Percentiles rank a stretch among this genome's conserved stretches.
Conservation (phyloP, 2,113 vertebrate species). For the Pseudorectes ferrugineus region DNA sequence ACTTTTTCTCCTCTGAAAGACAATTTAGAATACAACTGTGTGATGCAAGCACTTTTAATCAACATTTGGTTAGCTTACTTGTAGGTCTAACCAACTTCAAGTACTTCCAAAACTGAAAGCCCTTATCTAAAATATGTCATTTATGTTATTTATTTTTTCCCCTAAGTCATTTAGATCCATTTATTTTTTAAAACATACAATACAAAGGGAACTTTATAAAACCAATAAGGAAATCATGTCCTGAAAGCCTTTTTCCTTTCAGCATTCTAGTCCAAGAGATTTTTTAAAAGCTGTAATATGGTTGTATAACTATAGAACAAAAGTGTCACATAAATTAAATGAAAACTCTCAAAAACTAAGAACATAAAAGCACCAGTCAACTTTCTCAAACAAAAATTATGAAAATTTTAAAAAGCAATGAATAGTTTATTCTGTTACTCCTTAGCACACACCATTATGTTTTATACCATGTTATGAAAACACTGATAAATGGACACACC, state of each 20-base stretch:
- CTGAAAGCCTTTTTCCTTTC: not conserved
- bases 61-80: not conserved
- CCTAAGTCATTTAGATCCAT: not conserved
- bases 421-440: not conserved
- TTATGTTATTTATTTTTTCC: not conserved
- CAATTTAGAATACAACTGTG: not conserved
- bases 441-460: not conserved
- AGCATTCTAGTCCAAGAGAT: not conserved
- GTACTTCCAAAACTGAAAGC: not conserved
- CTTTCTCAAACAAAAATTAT: not conserved
- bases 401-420: not conserved
- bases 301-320: not conserved
- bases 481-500: not conserved
- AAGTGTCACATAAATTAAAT: not conserved
- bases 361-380: not conserved
- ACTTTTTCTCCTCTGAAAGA: not conserved
- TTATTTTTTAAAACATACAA: not conserved
- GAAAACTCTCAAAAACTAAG: not conserved
- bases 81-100: not conserved
- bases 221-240: not conserved
- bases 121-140: not conserved
- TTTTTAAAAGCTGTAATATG: not conserved
- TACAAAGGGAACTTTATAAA: not conserved
- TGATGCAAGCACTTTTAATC: not conserved
- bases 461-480: not conserved